phyloP scores from a whole-genome alignment of 1,140 invertebrate genomes.

The Solenopsis invicta region DNA sequence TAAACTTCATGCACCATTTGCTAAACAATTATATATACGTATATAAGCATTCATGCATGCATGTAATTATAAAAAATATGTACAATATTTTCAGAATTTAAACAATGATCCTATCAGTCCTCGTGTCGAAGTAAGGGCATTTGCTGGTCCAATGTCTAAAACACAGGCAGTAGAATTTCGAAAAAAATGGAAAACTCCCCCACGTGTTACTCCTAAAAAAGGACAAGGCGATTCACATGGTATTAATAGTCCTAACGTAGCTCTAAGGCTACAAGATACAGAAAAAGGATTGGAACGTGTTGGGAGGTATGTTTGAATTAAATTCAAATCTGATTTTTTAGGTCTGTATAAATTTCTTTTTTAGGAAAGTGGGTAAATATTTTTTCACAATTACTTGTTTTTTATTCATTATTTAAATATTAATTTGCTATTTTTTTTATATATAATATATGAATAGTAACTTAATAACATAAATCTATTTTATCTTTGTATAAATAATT shows the following conservation, averaged over 20 bases:
- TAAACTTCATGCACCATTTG: too few relatives aligned
- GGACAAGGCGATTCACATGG: conserved; percentile 21
- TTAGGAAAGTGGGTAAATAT: too few relatives aligned
- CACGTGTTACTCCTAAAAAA: conserved; percentile 83
- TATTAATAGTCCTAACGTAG: conserved; percentile 80
- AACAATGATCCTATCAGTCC: conserved; percentile 90
- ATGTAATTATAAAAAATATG: too few relatives aligned
- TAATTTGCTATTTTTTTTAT: too few relatives aligned
- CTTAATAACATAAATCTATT: too few relatives aligned
- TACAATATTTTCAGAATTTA: conserved; percentile 88
- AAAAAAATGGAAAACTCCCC: conserved; percentile 94
- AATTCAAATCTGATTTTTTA: neutral
- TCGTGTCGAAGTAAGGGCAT: conserved; percentile 91
- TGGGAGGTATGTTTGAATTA: conserved; percentile 88
- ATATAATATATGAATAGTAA: too few relatives aligned
- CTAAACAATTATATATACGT: too few relatives aligned
- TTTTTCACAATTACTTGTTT: too few relatives aligned
- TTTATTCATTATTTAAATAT: too few relatives aligned
- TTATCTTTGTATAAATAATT: too few relatives aligned
- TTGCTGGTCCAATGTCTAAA: conserved; percentile 94
- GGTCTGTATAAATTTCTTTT: too few relatives aligned
- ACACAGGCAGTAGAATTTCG: conserved; percentile 91
- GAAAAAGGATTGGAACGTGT: conserved; percentile 95
- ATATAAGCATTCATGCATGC: too few relatives aligned
- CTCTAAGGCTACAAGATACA: conserved; percentile 91